phyloP scores from a whole-genome alignment of 35 echinoderm and acorn worm species.

The Lytechinus variegatus region DNA sequence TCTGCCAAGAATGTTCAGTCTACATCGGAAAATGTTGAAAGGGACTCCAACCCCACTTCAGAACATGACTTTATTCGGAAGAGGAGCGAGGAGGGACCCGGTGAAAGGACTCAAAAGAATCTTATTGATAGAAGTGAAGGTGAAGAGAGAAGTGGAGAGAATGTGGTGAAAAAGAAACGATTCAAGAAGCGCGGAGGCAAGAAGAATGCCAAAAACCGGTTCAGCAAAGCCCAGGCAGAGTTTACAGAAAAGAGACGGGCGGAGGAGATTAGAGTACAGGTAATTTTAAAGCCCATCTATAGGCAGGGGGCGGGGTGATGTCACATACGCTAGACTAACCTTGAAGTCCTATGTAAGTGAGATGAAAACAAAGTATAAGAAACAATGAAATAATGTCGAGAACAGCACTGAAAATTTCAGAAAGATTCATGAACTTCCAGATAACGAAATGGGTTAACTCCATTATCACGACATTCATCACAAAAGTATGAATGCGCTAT shows the following conservation, averaged over 20 bases:
- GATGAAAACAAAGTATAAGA: no score
- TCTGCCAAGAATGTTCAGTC: no score
- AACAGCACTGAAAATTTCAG: no score
- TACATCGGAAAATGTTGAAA: background rate
- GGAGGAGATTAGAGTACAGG: background rate
- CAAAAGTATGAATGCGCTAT: no score
- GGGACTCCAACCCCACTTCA: background rate
- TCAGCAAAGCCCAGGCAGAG: constrained; percentile 26
- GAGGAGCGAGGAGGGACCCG: background rate
- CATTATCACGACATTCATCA: no score
- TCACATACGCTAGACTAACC: no score
- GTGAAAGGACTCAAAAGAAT: background rate
- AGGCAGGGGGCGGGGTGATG: no score
- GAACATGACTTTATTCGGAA: background rate
- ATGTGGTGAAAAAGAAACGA: background rate
- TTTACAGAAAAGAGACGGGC: background rate
- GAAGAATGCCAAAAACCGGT: background rate
- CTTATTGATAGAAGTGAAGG: background rate
- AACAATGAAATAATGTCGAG: no score
- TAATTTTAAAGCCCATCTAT: background rate
- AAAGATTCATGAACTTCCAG: no score
- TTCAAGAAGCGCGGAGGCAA: constrained; percentile 44
- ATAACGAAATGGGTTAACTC: no score
- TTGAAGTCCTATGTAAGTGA: no score
- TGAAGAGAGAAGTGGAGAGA: background rate